These are phyloP conservation scores for Agrotis exclamationis DNA, from an alignment of 2,888 invertebrate species.

Conservation along the genomic window DNA sequence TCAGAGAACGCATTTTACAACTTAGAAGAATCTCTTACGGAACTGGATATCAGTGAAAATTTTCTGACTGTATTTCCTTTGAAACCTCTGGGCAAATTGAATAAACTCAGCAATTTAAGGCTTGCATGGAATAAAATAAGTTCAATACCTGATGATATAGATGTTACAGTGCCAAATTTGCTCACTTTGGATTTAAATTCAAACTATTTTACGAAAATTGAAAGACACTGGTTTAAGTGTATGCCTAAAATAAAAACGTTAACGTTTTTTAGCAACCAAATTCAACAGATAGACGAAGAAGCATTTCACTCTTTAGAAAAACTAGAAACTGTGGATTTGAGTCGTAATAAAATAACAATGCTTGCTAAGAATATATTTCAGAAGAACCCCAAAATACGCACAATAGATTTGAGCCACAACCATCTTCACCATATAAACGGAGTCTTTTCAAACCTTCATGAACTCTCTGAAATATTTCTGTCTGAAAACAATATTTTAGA, in stretches of 20 bases:
- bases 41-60: slow-evolving; percentile 97
- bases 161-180: slow-evolving; percentile 93
- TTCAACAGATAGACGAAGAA: slow-evolving; percentile 94
- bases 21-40: slow-evolving; percentile 94
- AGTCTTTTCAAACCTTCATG: slow-evolving; percentile 95
- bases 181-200: slow-evolving; percentile 96
- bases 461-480: slow-evolving; percentile 95
- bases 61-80: slow-evolving; percentile 96
- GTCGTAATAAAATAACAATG: slow-evolving; percentile 96
- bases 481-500: slow-evolving; percentile 97
- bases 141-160: slow-evolving; percentile 94
- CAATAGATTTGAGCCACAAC: slow-evolving; percentile 97
- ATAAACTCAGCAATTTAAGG: slow-evolving; percentile 93
- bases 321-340: slow-evolving; percentile 96
- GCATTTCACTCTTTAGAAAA: slow-evolving; percentile 94
- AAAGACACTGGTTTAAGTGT: slow-evolving; percentile 94
- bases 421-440: slow-evolving; percentile 96
- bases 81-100: slow-evolving; percentile 94
- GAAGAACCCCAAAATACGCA: slow-evolving; percentile 94
- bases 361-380: slow-evolving; percentile 94
- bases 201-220: slow-evolving; percentile 95
- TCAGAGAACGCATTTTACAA: slow-evolving; percentile 96
- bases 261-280: slow-evolving; percentile 96
- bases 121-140: slow-evolving; percentile 96
- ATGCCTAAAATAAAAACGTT: slow-evolving; percentile 95